Evolutionary conservation across 1,140 invertebrate genomes (phyloP).

Genomic region (Pantala flavescens): DNA sequence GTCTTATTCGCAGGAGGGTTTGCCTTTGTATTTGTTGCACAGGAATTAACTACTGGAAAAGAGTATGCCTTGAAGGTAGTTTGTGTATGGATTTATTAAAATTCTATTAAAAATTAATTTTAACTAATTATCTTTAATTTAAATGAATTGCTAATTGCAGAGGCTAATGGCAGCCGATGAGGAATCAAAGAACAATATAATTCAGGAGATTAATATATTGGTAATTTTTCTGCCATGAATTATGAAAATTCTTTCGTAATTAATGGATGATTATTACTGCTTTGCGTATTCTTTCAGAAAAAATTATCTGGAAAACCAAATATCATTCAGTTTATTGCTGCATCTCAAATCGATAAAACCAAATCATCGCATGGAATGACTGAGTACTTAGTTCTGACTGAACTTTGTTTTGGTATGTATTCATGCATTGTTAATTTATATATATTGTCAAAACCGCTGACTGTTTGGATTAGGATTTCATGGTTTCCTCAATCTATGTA

Average conservation of each 20-base stretch:
- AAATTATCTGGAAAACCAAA: conserved; percentile 68
- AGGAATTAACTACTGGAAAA: conserved; percentile 73
- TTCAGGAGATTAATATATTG: conserved; percentile 63
- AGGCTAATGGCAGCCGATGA: conserved; percentile 68
- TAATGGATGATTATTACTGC: not conserved
- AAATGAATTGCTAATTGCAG: conserved; percentile 32
- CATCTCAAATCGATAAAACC: conserved; percentile 58
- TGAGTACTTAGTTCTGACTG: conserved; percentile 61
- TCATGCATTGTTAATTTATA: no score
- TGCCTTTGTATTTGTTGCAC: conserved; percentile 86
- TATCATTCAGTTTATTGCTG: conserved; percentile 66
- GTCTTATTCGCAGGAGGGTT: conserved; percentile 68
- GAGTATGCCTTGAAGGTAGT: conserved; percentile 80
- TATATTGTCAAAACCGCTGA: no score
- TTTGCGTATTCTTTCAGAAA: conserved; percentile 33
- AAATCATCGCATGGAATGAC: conserved; percentile 53
- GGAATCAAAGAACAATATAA: conserved; percentile 60
- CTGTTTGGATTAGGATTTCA: no score
- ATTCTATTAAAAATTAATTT: not conserved
- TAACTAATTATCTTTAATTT: conserved; percentile 18
- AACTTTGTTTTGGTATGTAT: conserved; percentile 49
- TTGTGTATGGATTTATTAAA: not conserved
- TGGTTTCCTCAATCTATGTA: no score
- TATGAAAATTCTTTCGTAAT: not conserved
- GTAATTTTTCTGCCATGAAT: conserved; percentile 32